Percentiles rank a stretch among this genome's conserved stretches.
These are phyloP conservation scores for Zygothrica quintamaculata DNA, from an alignment of 2,888 invertebrate genomes.

Conservation along the genomic window DNA sequence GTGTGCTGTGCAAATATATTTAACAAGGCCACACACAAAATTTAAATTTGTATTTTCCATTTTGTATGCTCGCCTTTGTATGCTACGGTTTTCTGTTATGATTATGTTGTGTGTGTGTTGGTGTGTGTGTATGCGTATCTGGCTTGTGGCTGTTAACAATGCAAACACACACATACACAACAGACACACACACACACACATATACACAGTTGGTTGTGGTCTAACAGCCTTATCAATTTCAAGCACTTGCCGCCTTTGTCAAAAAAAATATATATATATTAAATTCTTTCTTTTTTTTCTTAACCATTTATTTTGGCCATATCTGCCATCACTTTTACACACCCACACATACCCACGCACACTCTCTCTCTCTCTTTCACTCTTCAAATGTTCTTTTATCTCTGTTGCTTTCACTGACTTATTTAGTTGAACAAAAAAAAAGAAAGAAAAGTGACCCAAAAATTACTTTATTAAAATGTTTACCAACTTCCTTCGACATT, in stretches of 20 bases:
- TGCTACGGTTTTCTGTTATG: constrained; percentile 18
- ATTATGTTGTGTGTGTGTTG: constrained; percentile 11
- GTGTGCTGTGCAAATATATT: constrained; percentile 53
- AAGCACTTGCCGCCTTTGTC: constrained; percentile 68
- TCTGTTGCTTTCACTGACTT: constrained; percentile 61
- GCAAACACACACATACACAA: constrained; percentile 25
- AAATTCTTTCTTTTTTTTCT: no score
- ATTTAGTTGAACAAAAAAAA: constrained; percentile 60
- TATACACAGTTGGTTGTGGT: constrained; percentile 25
- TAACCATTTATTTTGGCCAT: constrained; percentile 32
- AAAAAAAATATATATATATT: constrained; percentile 62
- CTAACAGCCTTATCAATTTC: constrained; percentile 72
- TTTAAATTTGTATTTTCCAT: constrained; percentile 65
- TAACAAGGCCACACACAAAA: constrained; percentile 52
- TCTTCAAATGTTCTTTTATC: not conserved
- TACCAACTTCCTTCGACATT: constrained; percentile 54
- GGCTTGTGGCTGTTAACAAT: constrained; percentile 57
- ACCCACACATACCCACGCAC: constrained; percentile 12
- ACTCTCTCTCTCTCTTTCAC: not conserved
- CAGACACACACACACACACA: constrained; percentile 9
- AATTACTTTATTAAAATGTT: constrained; percentile 71
- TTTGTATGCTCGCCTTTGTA: constrained; percentile 34
- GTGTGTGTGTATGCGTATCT: constrained; percentile 19
- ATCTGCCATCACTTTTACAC: constrained; percentile 17
- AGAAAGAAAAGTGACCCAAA: constrained; percentile 7